Percentiles rank a stretch among this genome's conserved stretches.
These are phyloP conservation scores for Apoda limacodes DNA, from an alignment of 2,888 invertebrate species.

Conservation along the genomic window DNA sequence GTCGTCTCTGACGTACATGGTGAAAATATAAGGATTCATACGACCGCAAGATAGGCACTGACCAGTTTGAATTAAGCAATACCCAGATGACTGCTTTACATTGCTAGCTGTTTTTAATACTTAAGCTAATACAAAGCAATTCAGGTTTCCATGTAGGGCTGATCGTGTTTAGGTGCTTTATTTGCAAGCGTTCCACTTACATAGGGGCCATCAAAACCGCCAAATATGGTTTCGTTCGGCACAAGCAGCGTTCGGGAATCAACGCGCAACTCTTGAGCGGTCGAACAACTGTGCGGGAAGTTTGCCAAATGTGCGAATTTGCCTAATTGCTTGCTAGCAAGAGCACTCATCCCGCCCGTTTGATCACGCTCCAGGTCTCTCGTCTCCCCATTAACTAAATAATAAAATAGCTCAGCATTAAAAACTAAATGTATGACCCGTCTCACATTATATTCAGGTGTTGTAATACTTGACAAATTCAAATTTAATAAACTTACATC, in stretches of 20 bases:
- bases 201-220: slow-evolving; percentile 28
- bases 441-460: neutral
- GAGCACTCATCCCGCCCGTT: slow-evolving; percentile 44
- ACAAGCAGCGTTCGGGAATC: slow-evolving; percentile 33
- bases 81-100: too few relatives aligned
- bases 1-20: too few relatives aligned
- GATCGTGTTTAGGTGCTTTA: too few relatives aligned
- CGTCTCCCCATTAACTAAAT: slow-evolving; percentile 29
- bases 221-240: slow-evolving; percentile 37
- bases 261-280: slow-evolving; percentile 30
- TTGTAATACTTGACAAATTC: too few relatives aligned
- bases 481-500: too few relatives aligned
- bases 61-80: too few relatives aligned
- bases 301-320: slow-evolving; percentile 58
- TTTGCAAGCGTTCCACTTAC: too few relatives aligned
- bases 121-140: too few relatives aligned
- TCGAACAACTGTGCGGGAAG: slow-evolving; percentile 54
- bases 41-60: too few relatives aligned
- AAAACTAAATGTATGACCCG: neutral
- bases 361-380: slow-evolving; percentile 46
- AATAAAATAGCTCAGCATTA: slow-evolving; percentile 27
- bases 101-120: too few relatives aligned
- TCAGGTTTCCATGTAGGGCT: too few relatives aligned
- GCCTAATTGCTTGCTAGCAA: slow-evolving; percentile 63
- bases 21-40: too few relatives aligned